These are phyloP conservation scores for Sialis fuliginosa DNA, from an alignment of 2,888 invertebrate genomes.

Conservation along the genomic window DNA sequence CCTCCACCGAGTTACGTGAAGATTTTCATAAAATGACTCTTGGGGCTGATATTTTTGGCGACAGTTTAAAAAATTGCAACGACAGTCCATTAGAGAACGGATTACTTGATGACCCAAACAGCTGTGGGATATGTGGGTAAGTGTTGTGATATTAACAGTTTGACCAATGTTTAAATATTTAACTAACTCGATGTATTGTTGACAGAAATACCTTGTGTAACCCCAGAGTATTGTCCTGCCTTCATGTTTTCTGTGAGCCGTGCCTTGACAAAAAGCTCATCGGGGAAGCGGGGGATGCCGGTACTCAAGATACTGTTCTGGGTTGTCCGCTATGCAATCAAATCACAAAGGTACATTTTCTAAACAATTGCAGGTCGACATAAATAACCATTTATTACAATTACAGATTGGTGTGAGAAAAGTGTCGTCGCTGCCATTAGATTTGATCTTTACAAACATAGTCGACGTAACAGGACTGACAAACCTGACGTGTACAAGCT, in stretches of 20 bases:
- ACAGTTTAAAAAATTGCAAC: constrained; percentile 20
- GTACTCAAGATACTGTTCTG: constrained; percentile 43
- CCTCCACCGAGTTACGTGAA: constrained; percentile 16
- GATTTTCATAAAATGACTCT: constrained; percentile 21
- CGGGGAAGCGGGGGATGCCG: constrained; percentile 49
- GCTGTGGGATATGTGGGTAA: constrained; percentile 27
- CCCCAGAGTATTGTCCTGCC: constrained; percentile 79
- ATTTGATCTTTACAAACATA: constrained; percentile 74
- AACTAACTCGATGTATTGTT: constrained; percentile 9
- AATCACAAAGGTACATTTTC: constrained; percentile 49
- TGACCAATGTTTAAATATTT: neutral
- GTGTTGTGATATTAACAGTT: constrained; percentile 6
- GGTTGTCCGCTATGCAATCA: constrained; percentile 72
- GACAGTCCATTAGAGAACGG: constrained; percentile 23
- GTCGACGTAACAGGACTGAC: constrained; percentile 57
- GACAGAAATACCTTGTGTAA: constrained; percentile 53
- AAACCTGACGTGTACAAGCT: constrained; percentile 70
- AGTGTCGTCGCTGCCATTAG: constrained; percentile 62
- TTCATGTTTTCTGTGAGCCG: constrained; percentile 88
- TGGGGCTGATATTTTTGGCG: constrained; percentile 21
- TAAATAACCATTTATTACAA: neutral
- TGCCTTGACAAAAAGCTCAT: constrained; percentile 71
- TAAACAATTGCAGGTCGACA: neutral
- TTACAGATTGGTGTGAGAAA: constrained; percentile 53
- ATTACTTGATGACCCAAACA: constrained; percentile 24